A percentile compares a stretch with the other conserved stretches of the same genome.
phyloP scores from a whole-genome alignment of 1,140 invertebrate species.

The Bombus soroeensis region DNA sequence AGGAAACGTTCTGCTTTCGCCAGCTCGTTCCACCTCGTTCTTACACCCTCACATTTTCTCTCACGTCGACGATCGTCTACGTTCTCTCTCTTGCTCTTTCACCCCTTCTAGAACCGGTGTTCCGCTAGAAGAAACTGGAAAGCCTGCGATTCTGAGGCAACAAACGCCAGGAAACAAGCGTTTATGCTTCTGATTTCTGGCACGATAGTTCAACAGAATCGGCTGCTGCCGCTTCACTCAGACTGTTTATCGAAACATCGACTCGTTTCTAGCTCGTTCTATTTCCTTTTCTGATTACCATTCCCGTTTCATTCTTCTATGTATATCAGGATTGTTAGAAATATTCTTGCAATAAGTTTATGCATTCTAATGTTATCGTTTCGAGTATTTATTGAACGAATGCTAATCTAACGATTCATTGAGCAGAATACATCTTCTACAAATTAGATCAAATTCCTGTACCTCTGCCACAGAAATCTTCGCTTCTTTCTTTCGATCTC shows the following conservation, averaged over 20 bases:
- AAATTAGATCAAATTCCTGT: neutral
- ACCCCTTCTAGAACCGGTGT: neutral
- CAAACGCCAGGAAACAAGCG: constrained; percentile 27
- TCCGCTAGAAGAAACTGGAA: constrained; percentile 41
- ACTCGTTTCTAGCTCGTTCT: neutral
- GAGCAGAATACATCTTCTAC: accelerated
- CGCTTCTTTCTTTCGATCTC: too few species aligned
- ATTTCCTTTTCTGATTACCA: neutral
- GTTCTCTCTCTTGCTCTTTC: neutral
- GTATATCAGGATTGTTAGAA: neutral
- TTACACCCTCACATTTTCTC: constrained; percentile 24
- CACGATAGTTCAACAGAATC: constrained; percentile 1
- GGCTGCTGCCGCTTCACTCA: neutral
- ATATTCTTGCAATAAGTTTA: neutral
- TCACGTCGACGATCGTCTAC: neutral
- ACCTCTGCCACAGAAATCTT: too few species aligned
- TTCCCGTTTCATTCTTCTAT: neutral
- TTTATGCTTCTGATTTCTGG: constrained; percentile 34
- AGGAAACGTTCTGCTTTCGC: constrained; percentile 50
- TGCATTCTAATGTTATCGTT: neutral
- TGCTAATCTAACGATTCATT: neutral
- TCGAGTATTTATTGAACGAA: neutral
- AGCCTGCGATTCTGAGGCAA: constrained; percentile 27
- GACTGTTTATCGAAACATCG: constrained; percentile 13
- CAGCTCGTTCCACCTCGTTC: constrained; percentile 6